Evolutionary conservation across 1,140 invertebrate species (phyloP), one percentile per base, ranked within the genome.

Genomic region (Hyphantria cunea): DNA sequence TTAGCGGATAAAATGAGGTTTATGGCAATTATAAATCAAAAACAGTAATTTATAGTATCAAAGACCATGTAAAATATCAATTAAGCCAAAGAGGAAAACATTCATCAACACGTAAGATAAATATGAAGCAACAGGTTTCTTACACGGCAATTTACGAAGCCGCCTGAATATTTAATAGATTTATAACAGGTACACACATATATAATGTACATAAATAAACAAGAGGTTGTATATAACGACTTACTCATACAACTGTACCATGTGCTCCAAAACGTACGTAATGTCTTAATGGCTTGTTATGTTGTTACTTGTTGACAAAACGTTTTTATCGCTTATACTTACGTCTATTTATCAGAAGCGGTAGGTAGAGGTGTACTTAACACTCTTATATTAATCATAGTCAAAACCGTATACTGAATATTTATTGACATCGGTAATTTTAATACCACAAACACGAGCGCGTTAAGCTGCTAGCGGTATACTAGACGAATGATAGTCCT

Each of bases 11-110:
- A 68, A 64, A 60, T 58, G 15, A 60, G 50, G 49, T 68, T 68
- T 55, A 68, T 62, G 55, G 56, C 59, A 42, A 55, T 58, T 53
- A 66, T 53, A 60, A 60, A 56, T 49, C n/a, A 32, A 59, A 49
- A 58, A 41, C 14, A 25, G 14, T 56, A 14, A 48, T 51, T 6
- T 39, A 48, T 9, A 56, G 49, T 49, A 39, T 55, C 60, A 14
- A 49, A 60, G 42, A 62, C 48, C 9, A n/a, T 11, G 55, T 60
- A 54, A 61, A 41, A 33, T 49, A n/a, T 49, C 42, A 56, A 56
- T 56, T 59, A 49, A 49, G 44, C 47, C 45, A 45, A 39, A 49
- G 44, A 56, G 54, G 54, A 32, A 59, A 59, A 39, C 45, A 59
- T 59, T 49, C 48, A 59, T 59, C 55, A 49, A 44, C 11, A 45